Evolutionary conservation across 2,113 vertebrate species (phyloP), one percentile per base, ranked within the genome.

Genomic region (Meles meles): DNA sequence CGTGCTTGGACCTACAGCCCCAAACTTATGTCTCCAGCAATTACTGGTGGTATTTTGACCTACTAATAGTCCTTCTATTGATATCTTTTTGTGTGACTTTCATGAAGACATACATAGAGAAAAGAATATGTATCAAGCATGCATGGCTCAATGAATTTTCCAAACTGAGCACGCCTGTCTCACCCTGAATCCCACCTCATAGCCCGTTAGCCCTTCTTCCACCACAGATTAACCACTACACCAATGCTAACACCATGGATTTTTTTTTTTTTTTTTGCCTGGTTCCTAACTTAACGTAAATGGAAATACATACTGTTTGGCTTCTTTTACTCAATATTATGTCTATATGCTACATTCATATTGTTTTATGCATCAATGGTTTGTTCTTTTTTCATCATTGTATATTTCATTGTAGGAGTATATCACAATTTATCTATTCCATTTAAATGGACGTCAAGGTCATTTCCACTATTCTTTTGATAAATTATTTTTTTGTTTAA

Each of bases 401-500:
- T 6, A 3, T 37, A 57, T 85, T 83, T 86, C 25, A 63, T 34
- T 80, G 42, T 69, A 65, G 25, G 23, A 87, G n/a, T 77, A 42
- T 42, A 63, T 42, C n/a, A 79, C 13, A 55, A 18, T 83, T 57
- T 18, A 55, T 15, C 42, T 23, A n/a, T 69, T 88, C 17, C 81
- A 42, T 63, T 76, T 93, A 67, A 93, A 85, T 80, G 15, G 77
- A 80, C 29, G 63, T 61, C 57, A 79, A 6, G 9, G 29, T n/a
- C 23, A 55, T 95, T 95, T 90, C 69, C n/a, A 87, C 25, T 49
- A 37, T 10, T 86, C 14, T 85, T 96, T 87, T 67, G 49, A 80
- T 52, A 83, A 96, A 20, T 83, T 61, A 21, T 57, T 94, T 87
- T 95, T 94, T 61, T 92, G 18, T 7, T 82, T 34, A 89, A 72